Percentiles rank a stretch among this genome's conserved stretches.
phyloP scores from a whole-genome alignment of 2,113 vertebrate genomes.

The Asarcornis scutulata region DNA sequence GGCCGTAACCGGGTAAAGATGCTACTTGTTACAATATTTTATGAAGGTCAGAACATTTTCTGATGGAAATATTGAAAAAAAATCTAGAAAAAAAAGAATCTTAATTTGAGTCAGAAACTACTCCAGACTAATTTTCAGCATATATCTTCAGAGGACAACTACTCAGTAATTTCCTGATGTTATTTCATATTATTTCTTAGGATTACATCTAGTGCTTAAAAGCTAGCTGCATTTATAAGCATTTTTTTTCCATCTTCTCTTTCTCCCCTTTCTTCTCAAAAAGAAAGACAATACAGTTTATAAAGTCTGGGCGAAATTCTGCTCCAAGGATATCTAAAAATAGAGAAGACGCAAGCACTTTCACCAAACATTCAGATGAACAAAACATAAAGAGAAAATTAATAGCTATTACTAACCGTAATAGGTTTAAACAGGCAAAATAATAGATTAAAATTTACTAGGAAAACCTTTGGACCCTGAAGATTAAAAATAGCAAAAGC shows the following conservation, averaged over 20 bases:
- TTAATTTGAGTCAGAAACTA: neutral
- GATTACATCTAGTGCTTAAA: neutral
- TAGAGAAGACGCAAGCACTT: neutral
- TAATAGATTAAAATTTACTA: neutral
- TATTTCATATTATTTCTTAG: neutral
- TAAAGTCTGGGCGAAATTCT: neutral
- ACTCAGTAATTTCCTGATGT: neutral
- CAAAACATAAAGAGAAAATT: neutral
- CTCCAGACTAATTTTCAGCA: neutral
- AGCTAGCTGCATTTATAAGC: neutral
- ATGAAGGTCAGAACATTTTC: neutral
- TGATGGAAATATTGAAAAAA: neutral
- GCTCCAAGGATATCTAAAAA: neutral
- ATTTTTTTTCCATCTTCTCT: neutral
- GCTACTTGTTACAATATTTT: neutral
- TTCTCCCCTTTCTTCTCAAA: neutral
- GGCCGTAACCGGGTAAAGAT: constrained; percentile 7
- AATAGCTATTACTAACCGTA: neutral
- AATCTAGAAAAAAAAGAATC: neutral
- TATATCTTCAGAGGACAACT: neutral
- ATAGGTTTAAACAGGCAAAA: neutral
- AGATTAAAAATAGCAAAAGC: neutral
- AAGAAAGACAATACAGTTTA: neutral
- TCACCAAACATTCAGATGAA: neutral
- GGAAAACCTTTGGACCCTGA: neutral